Conservation (phyloP, 2,113 vertebrate genomes). For the Periophthalmus modestus region DNA sequence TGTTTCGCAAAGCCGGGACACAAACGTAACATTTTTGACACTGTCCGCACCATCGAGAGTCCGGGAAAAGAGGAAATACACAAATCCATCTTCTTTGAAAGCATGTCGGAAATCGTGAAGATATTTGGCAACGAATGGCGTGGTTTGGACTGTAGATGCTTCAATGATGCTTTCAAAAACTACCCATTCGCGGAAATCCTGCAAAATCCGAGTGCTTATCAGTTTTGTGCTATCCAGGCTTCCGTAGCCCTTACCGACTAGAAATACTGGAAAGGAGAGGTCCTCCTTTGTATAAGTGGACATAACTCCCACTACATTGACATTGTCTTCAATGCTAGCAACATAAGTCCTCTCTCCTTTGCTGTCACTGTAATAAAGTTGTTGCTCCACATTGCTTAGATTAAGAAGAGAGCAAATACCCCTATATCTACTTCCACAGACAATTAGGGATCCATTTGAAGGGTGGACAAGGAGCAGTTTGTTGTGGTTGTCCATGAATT, state of each 20-base stretch:
- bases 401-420: conserved; percentile 90
- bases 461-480: conserved; percentile 88
- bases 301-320: conserved; percentile 90
- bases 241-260: conserved; percentile 91
- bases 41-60: conserved; percentile 76
- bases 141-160: conserved; percentile 80
- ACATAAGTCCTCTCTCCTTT: conserved; percentile 92
- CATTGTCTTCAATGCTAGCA: conserved; percentile 85
- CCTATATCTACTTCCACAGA: conserved; percentile 91
- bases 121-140: conserved; percentile 78
- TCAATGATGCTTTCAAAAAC: conserved; percentile 92
- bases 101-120: conserved; percentile 76
- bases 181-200: conserved; percentile 78
- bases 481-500: conserved; percentile 84
- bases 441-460: conserved; percentile 75
- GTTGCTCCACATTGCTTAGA: conserved; percentile 81
- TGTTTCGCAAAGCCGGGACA: conserved; percentile 87
- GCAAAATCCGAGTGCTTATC: conserved; percentile 90
- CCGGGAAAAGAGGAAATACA: conserved; percentile 94
- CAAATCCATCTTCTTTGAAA: conserved; percentile 83
- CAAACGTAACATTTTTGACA: conserved; percentile 84
- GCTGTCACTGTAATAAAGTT: conserved; percentile 84
- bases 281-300: conserved; percentile 54
- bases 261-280: conserved; percentile 73
- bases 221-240: conserved; percentile 88